Percentiles rank a stretch among this genome's conserved stretches.
Evolutionary conservation across 2,888 invertebrate species (phyloP).

Genomic region (Rhingia campestris): DNA sequence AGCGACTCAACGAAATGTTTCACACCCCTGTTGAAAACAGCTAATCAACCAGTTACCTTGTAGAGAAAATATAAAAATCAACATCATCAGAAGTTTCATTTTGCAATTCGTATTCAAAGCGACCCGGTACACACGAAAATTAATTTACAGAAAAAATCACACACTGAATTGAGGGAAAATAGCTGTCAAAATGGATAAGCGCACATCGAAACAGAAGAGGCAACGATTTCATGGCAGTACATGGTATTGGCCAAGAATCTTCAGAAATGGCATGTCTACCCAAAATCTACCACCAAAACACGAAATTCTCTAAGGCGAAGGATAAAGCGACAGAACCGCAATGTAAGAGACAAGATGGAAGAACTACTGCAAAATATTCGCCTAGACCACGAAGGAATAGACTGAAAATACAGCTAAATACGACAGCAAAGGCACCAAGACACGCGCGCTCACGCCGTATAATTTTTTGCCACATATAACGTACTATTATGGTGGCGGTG

Average conservation of each 20-base stretch:
- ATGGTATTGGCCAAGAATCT: slow-evolving; percentile 41
- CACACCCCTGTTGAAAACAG: slow-evolving; percentile 23
- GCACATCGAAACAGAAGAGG: slow-evolving; percentile 11
- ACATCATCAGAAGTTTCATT: neutral
- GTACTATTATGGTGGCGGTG: slow-evolving; percentile 41
- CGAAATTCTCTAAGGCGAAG: slow-evolving; percentile 15
- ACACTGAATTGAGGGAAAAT: slow-evolving; percentile 32
- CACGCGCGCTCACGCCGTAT: slow-evolving; percentile 43
- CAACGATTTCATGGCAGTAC: slow-evolving; percentile 29
- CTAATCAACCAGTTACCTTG: slow-evolving; percentile 20
- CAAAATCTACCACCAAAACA: slow-evolving; percentile 37
- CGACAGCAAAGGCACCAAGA: slow-evolving; percentile 42
- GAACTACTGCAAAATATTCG: slow-evolving; percentile 37
- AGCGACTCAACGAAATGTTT: slow-evolving; percentile 5
- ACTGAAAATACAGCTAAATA: neutral
- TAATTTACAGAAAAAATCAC: slow-evolving; percentile 4
- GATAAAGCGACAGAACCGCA: slow-evolving; percentile 1
- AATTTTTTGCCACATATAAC: slow-evolving; percentile 65
- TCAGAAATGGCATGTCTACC: slow-evolving; percentile 35
- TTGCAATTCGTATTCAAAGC: slow-evolving; percentile 6
- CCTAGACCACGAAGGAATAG: slow-evolving; percentile 21
- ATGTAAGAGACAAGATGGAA: slow-evolving; percentile 38
- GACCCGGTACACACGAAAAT: slow-evolving; percentile 9
- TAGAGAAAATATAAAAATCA: neutral
- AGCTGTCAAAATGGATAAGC: slow-evolving; percentile 23